These are phyloP conservation scores for Frankliniella intonsa DNA, from an alignment of 2,888 invertebrate genomes.

Conservation along the genomic window DNA sequence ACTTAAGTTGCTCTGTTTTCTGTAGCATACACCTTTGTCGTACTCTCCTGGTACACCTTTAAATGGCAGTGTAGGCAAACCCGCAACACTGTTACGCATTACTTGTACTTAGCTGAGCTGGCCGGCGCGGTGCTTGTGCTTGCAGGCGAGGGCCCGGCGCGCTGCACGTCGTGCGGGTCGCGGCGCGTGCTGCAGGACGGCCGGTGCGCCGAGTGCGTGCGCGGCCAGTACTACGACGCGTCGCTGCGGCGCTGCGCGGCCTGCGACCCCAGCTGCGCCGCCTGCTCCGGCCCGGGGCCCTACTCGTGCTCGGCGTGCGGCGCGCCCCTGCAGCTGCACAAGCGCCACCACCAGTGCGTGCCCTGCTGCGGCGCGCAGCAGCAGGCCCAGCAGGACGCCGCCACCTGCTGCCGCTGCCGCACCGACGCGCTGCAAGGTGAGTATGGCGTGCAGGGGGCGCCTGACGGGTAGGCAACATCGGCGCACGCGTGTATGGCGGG, in stretches of 20 bases:
- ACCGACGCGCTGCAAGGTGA: neutral
- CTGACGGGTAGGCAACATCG: no score
- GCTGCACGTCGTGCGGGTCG: conserved; percentile 38
- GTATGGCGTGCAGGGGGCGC: neutral
- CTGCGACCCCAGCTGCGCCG: conserved; percentile 39
- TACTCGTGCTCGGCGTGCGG: conserved; percentile 39
- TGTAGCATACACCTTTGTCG: no score
- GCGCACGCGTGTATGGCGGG: no score
- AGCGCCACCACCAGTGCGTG: conserved; percentile 41
- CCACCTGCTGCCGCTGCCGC: conserved; percentile 39
- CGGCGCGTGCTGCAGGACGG: conserved; percentile 37
- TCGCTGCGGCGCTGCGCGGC: conserved; percentile 36
- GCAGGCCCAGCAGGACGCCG: conserved; percentile 26
- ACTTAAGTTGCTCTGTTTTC: no score
- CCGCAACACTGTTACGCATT: no score
- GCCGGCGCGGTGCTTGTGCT: no score
- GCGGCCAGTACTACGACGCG: conserved; percentile 36
- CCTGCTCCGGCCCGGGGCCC: conserved; percentile 38
- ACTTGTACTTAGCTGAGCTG: no score
- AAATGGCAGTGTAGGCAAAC: no score
- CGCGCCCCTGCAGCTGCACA: conserved; percentile 40
- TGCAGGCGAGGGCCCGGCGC: conserved; percentile 38
- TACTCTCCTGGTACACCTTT: no score
- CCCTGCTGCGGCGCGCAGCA: conserved; percentile 38
- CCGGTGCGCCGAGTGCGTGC: conserved; percentile 38